These are phyloP conservation scores for Oncorhynchus masou DNA, from an alignment of 2,113 vertebrate genomes.

Conservation along the genomic window DNA sequence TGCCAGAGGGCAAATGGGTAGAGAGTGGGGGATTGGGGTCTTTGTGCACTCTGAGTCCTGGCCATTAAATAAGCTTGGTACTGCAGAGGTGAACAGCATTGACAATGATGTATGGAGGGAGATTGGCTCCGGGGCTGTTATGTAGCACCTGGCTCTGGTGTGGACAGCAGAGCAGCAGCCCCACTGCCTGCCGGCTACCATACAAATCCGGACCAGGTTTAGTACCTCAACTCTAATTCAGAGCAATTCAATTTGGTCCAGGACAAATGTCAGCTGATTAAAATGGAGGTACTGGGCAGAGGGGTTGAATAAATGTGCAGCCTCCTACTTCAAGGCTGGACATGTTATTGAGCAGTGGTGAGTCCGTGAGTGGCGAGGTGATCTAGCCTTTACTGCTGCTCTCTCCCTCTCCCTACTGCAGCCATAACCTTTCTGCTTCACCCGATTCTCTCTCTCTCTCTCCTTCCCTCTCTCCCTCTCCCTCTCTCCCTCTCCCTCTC, in stretches of 20 bases:
- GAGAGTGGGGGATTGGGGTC: constrained; percentile 43
- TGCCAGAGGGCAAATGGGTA: constrained; percentile 53
- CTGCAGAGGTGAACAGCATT: constrained; percentile 64
- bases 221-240: constrained; percentile 52
- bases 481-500: constrained; percentile 18
- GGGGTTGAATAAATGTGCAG: constrained; percentile 65
- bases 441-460: constrained; percentile 28
- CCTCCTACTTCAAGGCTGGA: constrained; percentile 62
- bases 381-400: constrained; percentile 1
- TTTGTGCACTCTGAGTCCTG: constrained; percentile 45
- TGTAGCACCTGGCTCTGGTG: constrained; percentile 50
- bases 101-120: constrained; percentile 73
- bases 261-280: constrained; percentile 64
- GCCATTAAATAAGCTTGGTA: constrained; percentile 70
- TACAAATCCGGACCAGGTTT: constrained; percentile 12
- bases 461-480: constrained; percentile 6
- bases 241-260: constrained; percentile 61
- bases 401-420: constrained; percentile 28
- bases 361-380: constrained; percentile 44
- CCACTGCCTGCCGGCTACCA: constrained; percentile 4
- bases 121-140: constrained; percentile 57
- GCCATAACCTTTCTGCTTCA: constrained; percentile 56
- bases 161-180: constrained; percentile 47
- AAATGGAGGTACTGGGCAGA: constrained; percentile 47
- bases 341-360: constrained; percentile 52